phyloP scores from a whole-genome alignment of 2,113 vertebrate genomes.

The Python bivittatus region DNA sequence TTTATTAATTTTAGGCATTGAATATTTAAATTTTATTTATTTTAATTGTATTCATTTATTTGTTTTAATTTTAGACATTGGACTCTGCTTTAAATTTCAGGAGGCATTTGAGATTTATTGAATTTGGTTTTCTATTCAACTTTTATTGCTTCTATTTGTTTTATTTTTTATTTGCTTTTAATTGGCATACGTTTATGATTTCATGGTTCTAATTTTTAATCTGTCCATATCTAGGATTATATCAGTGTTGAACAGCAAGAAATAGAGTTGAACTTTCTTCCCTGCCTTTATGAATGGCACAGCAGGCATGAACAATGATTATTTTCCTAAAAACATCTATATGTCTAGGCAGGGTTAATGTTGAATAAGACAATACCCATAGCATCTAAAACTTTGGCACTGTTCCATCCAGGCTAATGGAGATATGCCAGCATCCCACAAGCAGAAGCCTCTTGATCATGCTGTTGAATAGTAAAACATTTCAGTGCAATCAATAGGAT shows the following conservation, averaged over 20 bases:
- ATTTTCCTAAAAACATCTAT: not conserved
- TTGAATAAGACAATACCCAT: constrained; percentile 8
- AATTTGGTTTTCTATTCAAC: not conserved
- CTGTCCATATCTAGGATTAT: not conserved
- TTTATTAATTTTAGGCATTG: not conserved
- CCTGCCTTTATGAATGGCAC: not conserved
- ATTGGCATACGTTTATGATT: not conserved
- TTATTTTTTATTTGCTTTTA: not conserved
- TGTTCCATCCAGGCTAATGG: not conserved
- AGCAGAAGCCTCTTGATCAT: not conserved
- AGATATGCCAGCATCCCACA: not conserved
- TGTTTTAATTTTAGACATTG: not conserved
- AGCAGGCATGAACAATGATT: not conserved
- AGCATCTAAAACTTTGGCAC: constrained; percentile 3
- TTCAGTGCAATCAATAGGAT: constrained; percentile 35
- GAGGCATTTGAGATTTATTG: not conserved
- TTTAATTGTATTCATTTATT: not conserved
- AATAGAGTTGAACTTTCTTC: not conserved
- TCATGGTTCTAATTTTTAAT: not conserved
- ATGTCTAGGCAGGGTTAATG: fast-evolving
- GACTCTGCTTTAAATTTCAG: not conserved
- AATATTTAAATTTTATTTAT: not conserved
- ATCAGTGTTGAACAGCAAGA: not conserved
- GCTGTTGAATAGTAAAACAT: constrained; percentile 14
- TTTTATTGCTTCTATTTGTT: not conserved